These are phyloP conservation scores for Scomberomorus guttatus DNA, from an alignment of 2,797 vertebrate species.

Conservation along the genomic window DNA sequence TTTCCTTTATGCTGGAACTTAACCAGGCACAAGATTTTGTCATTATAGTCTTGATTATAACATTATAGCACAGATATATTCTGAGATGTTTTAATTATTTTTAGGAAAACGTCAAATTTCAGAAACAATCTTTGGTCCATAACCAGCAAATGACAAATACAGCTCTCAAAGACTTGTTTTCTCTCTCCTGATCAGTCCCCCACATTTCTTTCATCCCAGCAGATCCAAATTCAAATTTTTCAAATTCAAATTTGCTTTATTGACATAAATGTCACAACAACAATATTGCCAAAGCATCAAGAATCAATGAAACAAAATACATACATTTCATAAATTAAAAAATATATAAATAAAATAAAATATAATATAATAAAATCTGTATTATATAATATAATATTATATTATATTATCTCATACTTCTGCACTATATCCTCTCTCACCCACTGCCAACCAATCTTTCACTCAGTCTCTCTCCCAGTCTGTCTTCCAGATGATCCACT, in stretches of 20 bases:
- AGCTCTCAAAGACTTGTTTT: conserved; percentile 28
- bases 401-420: conserved; percentile 28
- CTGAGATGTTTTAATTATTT: conserved; percentile 14
- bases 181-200: conserved; percentile 48
- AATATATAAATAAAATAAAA: neutral
- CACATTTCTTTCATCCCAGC: conserved; percentile 53
- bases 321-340: too few relatives aligned
- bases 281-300: too few relatives aligned
- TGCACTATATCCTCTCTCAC: conserved; percentile 44
- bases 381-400: neutral
- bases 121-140: conserved; percentile 24
- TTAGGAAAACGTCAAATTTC: conserved; percentile 35
- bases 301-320: too few relatives aligned
- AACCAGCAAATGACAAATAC: conserved; percentile 30
- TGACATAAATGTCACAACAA: too few relatives aligned
- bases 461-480: conserved; percentile 46
- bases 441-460: conserved; percentile 51
- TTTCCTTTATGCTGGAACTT: neutral
- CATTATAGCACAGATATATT: conserved; percentile 3
- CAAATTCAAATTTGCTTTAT: neutral
- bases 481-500: conserved; percentile 67
- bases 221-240: conserved; percentile 2
- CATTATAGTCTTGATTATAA: conserved; percentile 27
- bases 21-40: neutral
- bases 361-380: too few relatives aligned